Conservation (phyloP, 1,140 invertebrate species). For the Neodiprion virginianus region DNA sequence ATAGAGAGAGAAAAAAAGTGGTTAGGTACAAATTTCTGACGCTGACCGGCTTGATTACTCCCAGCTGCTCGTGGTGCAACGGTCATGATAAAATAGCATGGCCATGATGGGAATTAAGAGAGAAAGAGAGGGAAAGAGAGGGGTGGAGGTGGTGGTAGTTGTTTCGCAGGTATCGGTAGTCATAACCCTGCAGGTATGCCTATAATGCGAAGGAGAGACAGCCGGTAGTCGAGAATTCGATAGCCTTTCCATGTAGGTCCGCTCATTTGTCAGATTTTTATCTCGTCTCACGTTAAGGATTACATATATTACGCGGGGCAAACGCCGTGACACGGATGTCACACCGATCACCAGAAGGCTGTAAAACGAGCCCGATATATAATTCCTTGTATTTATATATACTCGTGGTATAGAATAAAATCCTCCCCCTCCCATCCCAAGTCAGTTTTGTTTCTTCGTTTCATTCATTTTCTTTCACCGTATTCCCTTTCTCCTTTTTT, state of each 20-base stretch:
- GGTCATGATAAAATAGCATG: no score
- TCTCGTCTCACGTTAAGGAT: neutral
- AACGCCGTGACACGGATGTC: neutral
- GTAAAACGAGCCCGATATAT: slow-evolving; percentile 33
- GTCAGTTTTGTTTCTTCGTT: neutral
- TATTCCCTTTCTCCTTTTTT: no score
- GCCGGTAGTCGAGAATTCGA: neutral
- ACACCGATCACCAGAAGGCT: neutral
- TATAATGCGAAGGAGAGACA: no score
- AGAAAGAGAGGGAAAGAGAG: slow-evolving; percentile 15
- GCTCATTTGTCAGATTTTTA: slow-evolving; percentile 5
- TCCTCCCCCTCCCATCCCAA: neutral
- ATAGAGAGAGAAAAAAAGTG: slow-evolving; percentile 9
- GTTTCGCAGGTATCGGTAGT: slow-evolving; percentile 55
- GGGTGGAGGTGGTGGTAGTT: slow-evolving; percentile 53
- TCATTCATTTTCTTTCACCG: neutral
- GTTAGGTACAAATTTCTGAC: no score
- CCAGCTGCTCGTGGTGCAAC: no score
- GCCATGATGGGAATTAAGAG: slow-evolving; percentile 15
- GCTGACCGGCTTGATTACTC: no score
- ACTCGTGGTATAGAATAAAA: no score
- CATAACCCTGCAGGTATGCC: slow-evolving; percentile 29
- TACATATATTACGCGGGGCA: neutral
- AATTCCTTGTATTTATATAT: slow-evolving; percentile 33
- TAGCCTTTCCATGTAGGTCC: slow-evolving; percentile 7